A percentile compares a stretch with the other conserved stretches of the same genome.
Evolutionary conservation across 1,140 invertebrate species (phyloP).

Genomic region (Drosophila elegans): DNA sequence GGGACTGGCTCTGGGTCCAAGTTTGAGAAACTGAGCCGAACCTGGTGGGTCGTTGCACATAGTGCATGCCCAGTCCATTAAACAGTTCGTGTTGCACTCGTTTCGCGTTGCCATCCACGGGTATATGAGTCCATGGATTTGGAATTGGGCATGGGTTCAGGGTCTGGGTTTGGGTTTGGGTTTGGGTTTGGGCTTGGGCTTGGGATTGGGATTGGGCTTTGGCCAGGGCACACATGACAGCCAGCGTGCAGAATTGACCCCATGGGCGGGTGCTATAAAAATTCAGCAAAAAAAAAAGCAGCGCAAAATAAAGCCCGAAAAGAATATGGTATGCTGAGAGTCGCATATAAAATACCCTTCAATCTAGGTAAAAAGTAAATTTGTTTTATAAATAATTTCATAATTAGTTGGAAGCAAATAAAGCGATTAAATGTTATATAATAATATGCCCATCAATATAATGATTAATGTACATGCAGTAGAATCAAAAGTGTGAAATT

Average conservation of each 20-base stretch:
- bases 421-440: too few relatives aligned
- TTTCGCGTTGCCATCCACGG: constrained; percentile 44
- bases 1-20: constrained; percentile 19
- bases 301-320: constrained; percentile 7
- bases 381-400: not conserved
- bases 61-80: constrained; percentile 75
- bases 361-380: not conserved
- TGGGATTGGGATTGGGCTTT: constrained; percentile 24
- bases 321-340: not conserved
- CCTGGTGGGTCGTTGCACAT: constrained; percentile 8
- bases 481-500: too few relatives aligned
- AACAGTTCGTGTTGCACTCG: constrained; percentile 81
- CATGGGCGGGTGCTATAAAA: constrained; percentile 57
- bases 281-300: constrained; percentile 27
- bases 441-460: too few relatives aligned
- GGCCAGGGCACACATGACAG: constrained; percentile 68
- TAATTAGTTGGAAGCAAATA: too few relatives aligned
- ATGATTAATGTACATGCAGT: too few relatives aligned
- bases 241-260: constrained; percentile 63
- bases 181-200: constrained; percentile 21
- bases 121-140: constrained; percentile 21
- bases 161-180: constrained; percentile 3
- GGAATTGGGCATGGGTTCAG: constrained; percentile 14
- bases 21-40: constrained; percentile 3
- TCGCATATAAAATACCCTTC: constrained; percentile 8